A percentile compares a stretch with the other conserved stretches of the same genome.
Evolutionary conservation across 2,113 vertebrate genomes (phyloP).

Genomic region (Atractosteus spatula): DNA sequence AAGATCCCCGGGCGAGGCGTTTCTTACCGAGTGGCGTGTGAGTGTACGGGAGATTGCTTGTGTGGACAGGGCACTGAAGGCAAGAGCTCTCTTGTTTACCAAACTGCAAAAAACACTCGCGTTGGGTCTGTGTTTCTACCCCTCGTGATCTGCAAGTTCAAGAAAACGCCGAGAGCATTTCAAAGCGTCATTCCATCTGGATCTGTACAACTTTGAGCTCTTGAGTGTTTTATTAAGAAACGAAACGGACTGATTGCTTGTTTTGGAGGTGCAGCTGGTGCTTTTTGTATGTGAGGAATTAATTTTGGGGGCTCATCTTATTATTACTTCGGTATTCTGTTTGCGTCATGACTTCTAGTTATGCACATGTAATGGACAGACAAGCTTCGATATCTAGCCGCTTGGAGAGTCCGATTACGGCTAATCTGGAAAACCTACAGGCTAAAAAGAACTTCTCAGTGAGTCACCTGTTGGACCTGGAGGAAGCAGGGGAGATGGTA

Average conservation of each 20-base stretch:
- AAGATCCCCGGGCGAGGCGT: slow-evolving; percentile 46
- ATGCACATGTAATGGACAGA: slow-evolving; percentile 92
- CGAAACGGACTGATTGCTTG: slow-evolving; percentile 17
- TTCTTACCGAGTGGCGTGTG: slow-evolving; percentile 3
- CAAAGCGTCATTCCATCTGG: slow-evolving; percentile 10
- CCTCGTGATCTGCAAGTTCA: background rate
- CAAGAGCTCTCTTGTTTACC: background rate
- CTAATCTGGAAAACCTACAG: slow-evolving; percentile 88
- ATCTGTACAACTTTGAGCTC: slow-evolving; percentile 18
- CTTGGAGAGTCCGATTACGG: slow-evolving; percentile 83
- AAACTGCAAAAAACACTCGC: background rate
- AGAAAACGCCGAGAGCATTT: background rate
- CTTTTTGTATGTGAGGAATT: slow-evolving; percentile 49
- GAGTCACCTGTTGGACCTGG: slow-evolving; percentile 97
- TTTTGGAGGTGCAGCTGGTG: slow-evolving; percentile 33
- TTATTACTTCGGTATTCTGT: slow-evolving; percentile 26
- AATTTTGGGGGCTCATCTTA: slow-evolving; percentile 21
- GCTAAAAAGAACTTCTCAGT: slow-evolving; percentile 98
- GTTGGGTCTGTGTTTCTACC: background rate
- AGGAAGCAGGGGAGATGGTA: slow-evolving; percentile 92
- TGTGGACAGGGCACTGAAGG: slow-evolving; percentile 11
- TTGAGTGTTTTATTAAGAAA: slow-evolving; percentile 25
- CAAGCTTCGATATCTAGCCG: slow-evolving; percentile 80
- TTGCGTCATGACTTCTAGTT: slow-evolving; percentile 90
- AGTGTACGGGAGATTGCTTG: background rate